Base-by-base conservation (phyloP, 1,140 invertebrate genomes). In the Neuroterus valhalla region DNA sequence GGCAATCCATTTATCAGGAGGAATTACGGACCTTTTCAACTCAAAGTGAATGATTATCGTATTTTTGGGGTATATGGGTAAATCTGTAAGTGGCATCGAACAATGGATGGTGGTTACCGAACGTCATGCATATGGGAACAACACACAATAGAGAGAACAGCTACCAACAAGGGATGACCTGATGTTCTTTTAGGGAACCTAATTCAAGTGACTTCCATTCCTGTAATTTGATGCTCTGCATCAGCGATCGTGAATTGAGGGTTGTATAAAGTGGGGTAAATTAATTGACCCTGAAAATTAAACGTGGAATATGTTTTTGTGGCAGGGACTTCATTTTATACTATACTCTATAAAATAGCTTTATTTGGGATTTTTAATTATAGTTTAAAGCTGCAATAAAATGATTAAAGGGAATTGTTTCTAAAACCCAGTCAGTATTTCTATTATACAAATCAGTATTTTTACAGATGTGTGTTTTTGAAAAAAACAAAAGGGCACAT, bases 151-250 rank as follows among this genome's bases (percentile, higher is more conserved):
- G 55, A 62, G 55, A 19, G 26, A 69, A 69, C 68, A 46, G 26
- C 23, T n/a, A 48, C 17, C 68, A 69, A 69, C 46, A 69, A n/a
- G 17, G 68, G 68, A 44, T 31, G 68, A 45, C 68, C 68, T 69
- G 44, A 69, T 69, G 68, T 31, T 48, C 17, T 14, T 31, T 45
- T 69, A 45, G 46, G 21, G 45, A 70, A 78, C 52, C 79, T 72
- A 70, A 62, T 62, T 62, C 26, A 38, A 62, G 31, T 26, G 55
- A 62, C 23, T 62, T 62, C 26, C 26, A 38, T 62, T 62, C 23
- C 68, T 71, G 71, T 79, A 81, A 82, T 81, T 78, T 74, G 76
- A 78, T 78, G 74, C 14, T 62, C 12, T 62, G 55, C 55, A 62
- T 31, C 23, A 62, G 15, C 21, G 55, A 62, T 62, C 26, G 15